Evolutionary conservation across 2,113 vertebrate genomes (phyloP), one percentile per base, ranked within the genome.

Genomic region (Gallinago paraguaiae): DNA sequence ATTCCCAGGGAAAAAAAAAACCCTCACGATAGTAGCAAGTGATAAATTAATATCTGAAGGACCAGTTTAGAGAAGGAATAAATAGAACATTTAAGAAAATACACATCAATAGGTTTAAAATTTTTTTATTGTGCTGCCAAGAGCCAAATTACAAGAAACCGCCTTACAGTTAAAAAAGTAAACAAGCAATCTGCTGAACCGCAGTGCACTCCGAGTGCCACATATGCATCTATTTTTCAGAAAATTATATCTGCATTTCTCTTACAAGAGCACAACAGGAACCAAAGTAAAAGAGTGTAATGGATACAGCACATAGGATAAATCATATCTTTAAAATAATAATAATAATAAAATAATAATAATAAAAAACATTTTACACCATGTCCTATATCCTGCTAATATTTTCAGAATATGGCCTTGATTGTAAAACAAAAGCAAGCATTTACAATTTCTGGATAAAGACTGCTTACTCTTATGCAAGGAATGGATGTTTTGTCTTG

Each of bases 231-330:
- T 98, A 98, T 98, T 98, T 97, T 97, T 97, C 98, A 98, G 97
- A 98, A 98, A 98, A 98, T 98, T 97, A 97, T 97, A 98, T 98
- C 96, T 98, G 98, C 97, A 97, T 98, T 98, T 98, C 97, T 98
- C 97, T 98, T 98, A 98, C 98, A 98, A 98, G 97, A 98, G 98
- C 98, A 99, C 98, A 98, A 98, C 98, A 98, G 98, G 97, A 98
- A 98, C 98, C 98, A 98, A 98, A 98, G 97, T 98, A 98, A 98
- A 98, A 98, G 97, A 98, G 97, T 98, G 98, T 97, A 98, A 98
- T 97, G 98, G 97, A 98, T 98, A 98, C 98, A 98, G 98, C 98
- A 98, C 98, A 98, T 97, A 98, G 97, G 95, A 98, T 98, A 98
- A 98, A 98, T 98, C 98, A 97, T 98, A 98, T 98, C 97, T 98